Evolutionary conservation across 2,113 vertebrate genomes (phyloP).

Genomic region (Gopherus evgoodei): DNA sequence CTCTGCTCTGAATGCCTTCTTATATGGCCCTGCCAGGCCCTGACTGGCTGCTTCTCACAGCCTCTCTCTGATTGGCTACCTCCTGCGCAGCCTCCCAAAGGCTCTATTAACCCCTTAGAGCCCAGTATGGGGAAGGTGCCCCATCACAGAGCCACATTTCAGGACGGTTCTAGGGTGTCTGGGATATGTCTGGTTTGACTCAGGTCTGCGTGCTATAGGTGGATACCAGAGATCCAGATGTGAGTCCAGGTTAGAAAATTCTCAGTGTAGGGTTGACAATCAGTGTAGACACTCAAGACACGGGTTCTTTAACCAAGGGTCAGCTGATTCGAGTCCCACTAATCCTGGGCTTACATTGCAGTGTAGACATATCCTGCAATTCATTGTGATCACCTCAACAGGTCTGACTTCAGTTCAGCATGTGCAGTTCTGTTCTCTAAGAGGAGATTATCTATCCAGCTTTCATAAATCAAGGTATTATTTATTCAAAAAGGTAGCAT

Average conservation of each 20-base stretch:
- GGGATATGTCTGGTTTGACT: neutral
- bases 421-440: neutral
- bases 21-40: too few relatives aligned
- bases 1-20: too few relatives aligned
- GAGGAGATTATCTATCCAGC: neutral
- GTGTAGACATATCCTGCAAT: neutral
- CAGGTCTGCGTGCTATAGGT: neutral
- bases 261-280: neutral
- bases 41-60: too few relatives aligned
- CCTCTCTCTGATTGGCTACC: too few relatives aligned
- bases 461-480: neutral
- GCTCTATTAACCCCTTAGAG: too few relatives aligned
- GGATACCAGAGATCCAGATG: neutral
- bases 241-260: neutral
- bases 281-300: neutral
- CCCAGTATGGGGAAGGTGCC: too few relatives aligned
- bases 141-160: neutral
- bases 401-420: neutral
- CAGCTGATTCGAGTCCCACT: neutral
- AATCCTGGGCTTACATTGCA: neutral
- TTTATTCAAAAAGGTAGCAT: neutral
- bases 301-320: neutral
- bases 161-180: neutral
- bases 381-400: neutral
- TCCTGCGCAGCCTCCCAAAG: too few relatives aligned